Conservation (phyloP, 2,888 invertebrate genomes). For the Polymixis flavicincta region DNA sequence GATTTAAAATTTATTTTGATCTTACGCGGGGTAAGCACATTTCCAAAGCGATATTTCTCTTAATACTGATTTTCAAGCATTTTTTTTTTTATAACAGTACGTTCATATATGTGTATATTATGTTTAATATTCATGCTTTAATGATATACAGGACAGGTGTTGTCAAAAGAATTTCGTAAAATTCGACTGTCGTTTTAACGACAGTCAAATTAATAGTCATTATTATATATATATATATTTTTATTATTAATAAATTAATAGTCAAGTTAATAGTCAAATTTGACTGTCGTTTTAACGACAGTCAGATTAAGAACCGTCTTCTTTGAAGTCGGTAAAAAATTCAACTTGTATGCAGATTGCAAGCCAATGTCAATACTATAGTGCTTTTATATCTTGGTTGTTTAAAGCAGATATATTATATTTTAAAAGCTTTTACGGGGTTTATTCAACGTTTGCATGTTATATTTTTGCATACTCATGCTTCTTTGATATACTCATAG, state of each 20-base stretch:
- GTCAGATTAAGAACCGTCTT: not conserved
- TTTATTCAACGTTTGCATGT: conserved; percentile 26
- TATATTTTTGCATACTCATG: conserved; percentile 30
- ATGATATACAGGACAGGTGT: conserved; percentile 3
- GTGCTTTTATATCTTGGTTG: conserved; percentile 4
- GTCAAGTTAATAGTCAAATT: too few species aligned
- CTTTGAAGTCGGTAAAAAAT: not conserved
- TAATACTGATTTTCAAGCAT: conserved; percentile 2
- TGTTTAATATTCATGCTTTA: conserved; percentile 16
- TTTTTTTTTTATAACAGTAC: not conserved
- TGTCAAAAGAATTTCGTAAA: not conserved
- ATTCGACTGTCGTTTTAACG: too few species aligned
- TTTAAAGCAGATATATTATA: conserved; percentile 18
- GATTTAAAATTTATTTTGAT: not conserved
- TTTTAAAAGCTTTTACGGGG: conserved; percentile 18
- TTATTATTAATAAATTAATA: too few species aligned
- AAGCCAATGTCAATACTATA: conserved; percentile 21
- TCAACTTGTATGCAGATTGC: not conserved
- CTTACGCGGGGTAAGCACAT: conserved; percentile 31
- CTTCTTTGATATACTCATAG: conserved; percentile 5
- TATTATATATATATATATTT: too few species aligned
- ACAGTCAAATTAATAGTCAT: not conserved
- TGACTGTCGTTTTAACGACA: too few species aligned
- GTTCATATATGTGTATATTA: not conserved
- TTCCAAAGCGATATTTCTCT: conserved; percentile 7